Base-by-base conservation (phyloP, 2,113 vertebrate genomes). In the Setophaga petechia region DNA sequence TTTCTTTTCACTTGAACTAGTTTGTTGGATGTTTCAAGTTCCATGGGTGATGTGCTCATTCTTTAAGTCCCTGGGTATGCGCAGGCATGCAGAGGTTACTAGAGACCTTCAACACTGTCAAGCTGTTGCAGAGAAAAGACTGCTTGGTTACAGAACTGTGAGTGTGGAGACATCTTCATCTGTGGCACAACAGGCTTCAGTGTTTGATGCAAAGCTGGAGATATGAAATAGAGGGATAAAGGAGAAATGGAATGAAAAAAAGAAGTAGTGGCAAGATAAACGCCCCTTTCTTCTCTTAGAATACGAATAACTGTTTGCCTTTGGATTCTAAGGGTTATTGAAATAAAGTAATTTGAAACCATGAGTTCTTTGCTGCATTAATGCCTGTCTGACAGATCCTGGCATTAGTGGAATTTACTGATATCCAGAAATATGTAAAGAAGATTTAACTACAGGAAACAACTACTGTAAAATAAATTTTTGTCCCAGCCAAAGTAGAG, bases 1-100 rank as follows among this genome's bases (percentile, higher is more conserved):
- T 80, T 54, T 14, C 47, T 94, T 97, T 94, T 95, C 31, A 58
- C 74, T 94, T 66, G 65, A 78, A 87, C 25, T 95, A 22, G 25
- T 95, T 93, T 80, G 41, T 54, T 89, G 91, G 73, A 21, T 39
- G 51, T 80, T 95, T 89, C 79, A 91, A 28, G 37, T 93, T 94
- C 78, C 71, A 84, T 71, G 72, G 86, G 76, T 92, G 74, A 86
- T 44, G 47, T 80, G 43, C 27, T 80, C 43, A 51, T 69, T 79
- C n/a, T 3, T 65, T 72, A 71, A 65, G 73, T 35, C 9, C 35
- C 77, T 81, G 54, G 54, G 55, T 68, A 20, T 33, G 51, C 28
- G 25, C 9, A 28, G 63, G 43, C 71, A 65, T 0, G 3, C 3
- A 10, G 37, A 46, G 9, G 8, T 77, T 76, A 37, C 74, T 54